phyloP scores from a whole-genome alignment of 2,888 invertebrate species.

The Pemphredon lugubris region DNA sequence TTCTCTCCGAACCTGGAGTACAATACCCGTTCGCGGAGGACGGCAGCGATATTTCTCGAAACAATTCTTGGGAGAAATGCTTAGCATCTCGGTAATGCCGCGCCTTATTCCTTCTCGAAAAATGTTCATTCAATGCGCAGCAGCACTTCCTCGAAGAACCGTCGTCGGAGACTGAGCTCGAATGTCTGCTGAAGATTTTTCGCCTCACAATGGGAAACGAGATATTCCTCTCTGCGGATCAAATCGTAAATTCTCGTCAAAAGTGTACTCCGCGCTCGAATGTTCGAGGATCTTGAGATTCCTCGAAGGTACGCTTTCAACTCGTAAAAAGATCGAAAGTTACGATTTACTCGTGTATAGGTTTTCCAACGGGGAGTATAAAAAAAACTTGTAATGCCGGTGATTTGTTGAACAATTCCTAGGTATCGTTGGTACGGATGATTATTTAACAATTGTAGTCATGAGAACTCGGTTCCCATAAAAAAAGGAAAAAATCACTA shows the following conservation, averaged over 20 bases:
- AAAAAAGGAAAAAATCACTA: too few species aligned
- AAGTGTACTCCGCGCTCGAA: constrained; percentile 4
- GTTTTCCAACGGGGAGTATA: too few species aligned
- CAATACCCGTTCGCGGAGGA: too few species aligned
- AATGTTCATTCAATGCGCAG: constrained; percentile 5
- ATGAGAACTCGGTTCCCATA: too few species aligned
- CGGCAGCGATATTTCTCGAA: too few species aligned
- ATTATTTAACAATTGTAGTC: too few species aligned
- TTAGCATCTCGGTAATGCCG: neutral
- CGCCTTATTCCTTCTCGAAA: constrained; percentile 3
- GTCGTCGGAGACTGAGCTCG: constrained; percentile 1
- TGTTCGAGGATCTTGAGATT: constrained; percentile 8
- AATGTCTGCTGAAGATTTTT: constrained; percentile 36
- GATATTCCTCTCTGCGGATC: constrained; percentile 12
- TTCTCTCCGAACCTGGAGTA: too few species aligned
- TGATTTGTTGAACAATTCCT: too few species aligned
- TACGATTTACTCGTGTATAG: too few species aligned
- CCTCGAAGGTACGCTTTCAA: neutral
- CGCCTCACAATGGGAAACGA: constrained; percentile 1
- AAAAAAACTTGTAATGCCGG: too few species aligned
- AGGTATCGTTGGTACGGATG: too few species aligned
- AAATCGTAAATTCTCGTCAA: constrained; percentile 14
- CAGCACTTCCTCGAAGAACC: neutral
- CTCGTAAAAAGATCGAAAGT: neutral
- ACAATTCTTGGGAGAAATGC: too few species aligned